Evolutionary conservation across 2,797 vertebrate species (phyloP).

Genomic region (Distichodus sexfasciatus): DNA sequence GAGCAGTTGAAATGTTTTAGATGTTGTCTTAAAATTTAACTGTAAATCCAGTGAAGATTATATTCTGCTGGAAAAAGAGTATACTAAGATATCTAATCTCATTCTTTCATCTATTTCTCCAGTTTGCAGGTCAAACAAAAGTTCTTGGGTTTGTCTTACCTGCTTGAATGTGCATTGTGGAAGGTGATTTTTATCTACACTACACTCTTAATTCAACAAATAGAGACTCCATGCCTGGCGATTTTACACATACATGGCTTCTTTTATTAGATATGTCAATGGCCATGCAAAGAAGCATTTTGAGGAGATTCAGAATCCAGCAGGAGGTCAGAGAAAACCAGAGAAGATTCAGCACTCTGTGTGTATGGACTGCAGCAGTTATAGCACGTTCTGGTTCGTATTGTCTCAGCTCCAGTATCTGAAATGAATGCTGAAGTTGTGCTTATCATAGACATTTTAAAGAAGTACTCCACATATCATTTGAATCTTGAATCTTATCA

Average conservation of each 20-base stretch:
- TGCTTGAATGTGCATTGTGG: constrained; percentile 97
- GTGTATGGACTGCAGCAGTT: constrained; percentile 98
- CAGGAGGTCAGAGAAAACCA: constrained; percentile 79
- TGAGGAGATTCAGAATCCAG: constrained; percentile 83
- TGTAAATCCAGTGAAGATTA: no score
- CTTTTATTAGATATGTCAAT: constrained; percentile 87
- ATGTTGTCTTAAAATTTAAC: no score
- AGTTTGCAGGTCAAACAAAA: constrained; percentile 99
- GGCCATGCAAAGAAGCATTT: constrained; percentile 98
- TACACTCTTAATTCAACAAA: neutral
- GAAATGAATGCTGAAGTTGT: neutral
- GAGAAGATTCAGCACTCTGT: constrained; percentile 89
- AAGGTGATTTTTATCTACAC: constrained; percentile 74
- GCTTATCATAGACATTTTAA: neutral
- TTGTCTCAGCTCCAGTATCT: neutral
- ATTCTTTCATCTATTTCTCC: constrained; percentile 14
- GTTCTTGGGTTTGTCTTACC: constrained; percentile 96
- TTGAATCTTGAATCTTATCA: no score
- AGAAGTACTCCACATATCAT: neutral
- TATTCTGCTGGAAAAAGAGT: no score
- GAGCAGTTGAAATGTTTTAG: no score
- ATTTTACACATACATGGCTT: neutral
- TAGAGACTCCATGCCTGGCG: no score
- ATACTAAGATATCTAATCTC: no score
- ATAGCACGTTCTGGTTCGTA: constrained; percentile 94